A percentile compares a stretch with the other conserved stretches of the same genome.
phyloP scores from a whole-genome alignment of 2,888 invertebrate genomes.

The Drepana falcataria region DNA sequence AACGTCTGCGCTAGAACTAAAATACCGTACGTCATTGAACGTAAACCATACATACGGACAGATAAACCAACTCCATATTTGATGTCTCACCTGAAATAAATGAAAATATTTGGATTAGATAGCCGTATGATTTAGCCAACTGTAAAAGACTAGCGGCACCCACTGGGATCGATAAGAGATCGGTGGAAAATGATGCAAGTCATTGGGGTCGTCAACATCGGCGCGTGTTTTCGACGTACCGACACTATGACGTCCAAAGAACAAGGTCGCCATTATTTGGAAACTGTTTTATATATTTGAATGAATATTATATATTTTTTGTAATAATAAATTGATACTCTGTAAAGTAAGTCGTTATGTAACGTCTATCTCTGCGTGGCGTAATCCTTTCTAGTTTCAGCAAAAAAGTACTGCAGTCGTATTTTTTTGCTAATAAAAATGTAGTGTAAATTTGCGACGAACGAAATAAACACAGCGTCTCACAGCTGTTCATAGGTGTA shows the following conservation, averaged over 20 bases:
- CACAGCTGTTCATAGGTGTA: conserved; percentile 24
- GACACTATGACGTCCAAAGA: conserved; percentile 48
- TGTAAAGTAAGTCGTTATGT: conserved; percentile 19
- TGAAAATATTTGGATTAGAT: conserved; percentile 7
- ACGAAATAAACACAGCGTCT: conserved; percentile 22
- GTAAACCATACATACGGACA: not conserved
- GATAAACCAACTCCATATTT: not conserved
- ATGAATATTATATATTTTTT: conserved; percentile 14
- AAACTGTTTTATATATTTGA: conserved; percentile 19
- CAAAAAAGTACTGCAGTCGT: too few relatives aligned
- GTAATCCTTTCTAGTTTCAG: not conserved
- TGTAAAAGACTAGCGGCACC: conserved; percentile 27
- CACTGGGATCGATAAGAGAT: conserved; percentile 50
- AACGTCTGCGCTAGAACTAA: too few relatives aligned
- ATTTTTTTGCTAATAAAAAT: too few relatives aligned
- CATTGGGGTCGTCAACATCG: conserved; percentile 64
- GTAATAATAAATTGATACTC: conserved; percentile 21
- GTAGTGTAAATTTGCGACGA: conserved; percentile 10
- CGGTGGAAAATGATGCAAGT: conserved; percentile 57
- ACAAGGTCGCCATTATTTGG: conserved; percentile 31
- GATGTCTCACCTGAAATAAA: conserved; percentile 27
- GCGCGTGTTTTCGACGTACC: conserved; percentile 55
- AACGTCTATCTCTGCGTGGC: conserved; percentile 10
- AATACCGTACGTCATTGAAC: too few relatives aligned
- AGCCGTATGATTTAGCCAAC: conserved; percentile 6